These are phyloP conservation scores for Amblyraja radiata DNA, from an alignment of 2,797 vertebrate genomes.

Conservation along the genomic window DNA sequence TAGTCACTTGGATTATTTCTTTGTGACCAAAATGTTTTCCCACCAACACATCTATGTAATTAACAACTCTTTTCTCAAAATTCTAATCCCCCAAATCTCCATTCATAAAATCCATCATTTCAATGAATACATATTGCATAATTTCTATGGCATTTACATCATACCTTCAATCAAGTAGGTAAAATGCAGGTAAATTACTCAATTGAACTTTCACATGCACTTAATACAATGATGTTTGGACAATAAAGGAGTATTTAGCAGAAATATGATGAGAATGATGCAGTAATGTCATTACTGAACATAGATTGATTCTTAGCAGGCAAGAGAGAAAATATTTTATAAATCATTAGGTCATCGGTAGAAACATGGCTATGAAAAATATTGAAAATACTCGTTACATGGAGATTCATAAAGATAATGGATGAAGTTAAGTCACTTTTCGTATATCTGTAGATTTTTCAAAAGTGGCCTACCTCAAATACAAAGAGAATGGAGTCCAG, in stretches of 20 bases:
- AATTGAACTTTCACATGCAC: background rate
- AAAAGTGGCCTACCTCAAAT: constrained; percentile 88
- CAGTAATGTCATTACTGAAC: no score
- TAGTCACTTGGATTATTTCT: background rate
- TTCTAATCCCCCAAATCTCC: background rate
- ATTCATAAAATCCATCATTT: background rate
- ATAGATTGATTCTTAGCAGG: background rate
- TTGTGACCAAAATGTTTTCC: background rate
- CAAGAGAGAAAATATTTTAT: constrained; percentile 48
- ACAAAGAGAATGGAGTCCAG: constrained; percentile 99
- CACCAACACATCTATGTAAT: background rate
- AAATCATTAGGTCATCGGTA: constrained; percentile 34
- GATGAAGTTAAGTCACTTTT: background rate
- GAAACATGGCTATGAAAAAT: constrained; percentile 40
- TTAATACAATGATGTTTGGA: background rate
- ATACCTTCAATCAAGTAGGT: background rate
- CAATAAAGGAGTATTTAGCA: background rate
- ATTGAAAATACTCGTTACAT: constrained; percentile 36
- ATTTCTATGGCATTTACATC: background rate
- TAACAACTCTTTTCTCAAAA: background rate
- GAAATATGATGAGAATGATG: no score
- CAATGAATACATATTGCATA: background rate
- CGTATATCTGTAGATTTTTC: constrained; percentile 24
- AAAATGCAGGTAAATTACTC: background rate
- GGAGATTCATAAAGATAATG: no score